Base-by-base conservation (phyloP, 2,113 vertebrate genomes). In the Esox niger region DNA sequence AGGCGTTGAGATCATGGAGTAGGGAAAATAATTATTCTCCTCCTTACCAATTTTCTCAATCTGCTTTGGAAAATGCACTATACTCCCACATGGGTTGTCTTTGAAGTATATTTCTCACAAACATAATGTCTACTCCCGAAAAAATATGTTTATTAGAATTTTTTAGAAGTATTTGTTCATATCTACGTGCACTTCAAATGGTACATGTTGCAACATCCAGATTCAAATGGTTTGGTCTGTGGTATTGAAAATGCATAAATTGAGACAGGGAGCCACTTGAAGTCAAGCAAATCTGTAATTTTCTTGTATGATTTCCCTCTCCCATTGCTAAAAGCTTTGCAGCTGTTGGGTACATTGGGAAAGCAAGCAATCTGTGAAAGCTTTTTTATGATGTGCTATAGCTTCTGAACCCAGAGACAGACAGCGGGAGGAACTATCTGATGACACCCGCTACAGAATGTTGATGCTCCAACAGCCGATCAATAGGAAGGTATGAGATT, bases 361-460 rank as follows among this genome's bases (percentile, higher is more conserved):
- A 13, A 21, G 0, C 32, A 64, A 62, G 38, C 66, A 77, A 55
- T 67, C 62, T 61, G 56, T 75, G 74, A 78, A 70, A 75, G 49
- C 20, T 74, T 82, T 79, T 82, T 62, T 70, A 69, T 74, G 64
- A 75, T 32, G 46, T 38, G 68, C 67, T 73, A 70, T 49, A 71
- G 68, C 74, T 77, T 64, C 57, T 17, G n/a, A n/a, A n/a, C n/a
- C 38, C 13, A 15, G 29, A 69, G 20, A 10, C 23, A 55, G 52
- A 78, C 76, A 77, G 80, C 85, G 82, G 81, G 81, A 82, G 79
- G 78, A 74, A 79, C 73, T 81, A 71, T 82, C 76, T 89, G 84
- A 88, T 88, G 85, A 88, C 85, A 84, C 80, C 86, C 76, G 81
- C n/a, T 17, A 2, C 38, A 43, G 38, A 43, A 43, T 43, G 81